Conservation (phyloP, 2,113 vertebrate genomes). For the Noctilio leporinus region DNA sequence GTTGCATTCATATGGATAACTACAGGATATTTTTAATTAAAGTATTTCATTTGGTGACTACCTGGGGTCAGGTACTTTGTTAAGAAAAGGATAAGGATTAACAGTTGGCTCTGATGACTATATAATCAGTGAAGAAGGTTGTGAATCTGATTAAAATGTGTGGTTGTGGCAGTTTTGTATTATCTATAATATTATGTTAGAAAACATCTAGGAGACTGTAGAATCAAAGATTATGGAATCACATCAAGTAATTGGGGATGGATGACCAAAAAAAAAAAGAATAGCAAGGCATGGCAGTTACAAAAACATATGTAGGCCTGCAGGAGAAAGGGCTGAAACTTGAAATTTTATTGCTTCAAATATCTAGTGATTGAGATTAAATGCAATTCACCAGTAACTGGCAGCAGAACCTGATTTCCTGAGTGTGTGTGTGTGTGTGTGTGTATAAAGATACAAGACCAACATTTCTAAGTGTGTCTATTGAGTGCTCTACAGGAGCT, state of each 20-base stretch:
- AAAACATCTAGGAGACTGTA: neutral
- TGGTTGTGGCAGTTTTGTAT: neutral
- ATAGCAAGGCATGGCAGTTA: neutral
- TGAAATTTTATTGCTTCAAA: neutral
- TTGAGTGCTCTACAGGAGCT: neutral
- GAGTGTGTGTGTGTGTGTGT: neutral
- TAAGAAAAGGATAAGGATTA: neutral
- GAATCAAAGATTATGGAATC: neutral
- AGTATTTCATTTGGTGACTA: neutral
- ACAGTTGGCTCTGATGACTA: neutral
- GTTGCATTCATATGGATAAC: neutral
- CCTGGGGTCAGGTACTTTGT: neutral
- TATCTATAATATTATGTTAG: neutral
- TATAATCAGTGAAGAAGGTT: neutral
- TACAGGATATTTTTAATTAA: neutral
- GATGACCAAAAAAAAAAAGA: neutral
- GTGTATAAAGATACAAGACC: neutral
- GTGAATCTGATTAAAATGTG: neutral
- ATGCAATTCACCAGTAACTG: neutral
- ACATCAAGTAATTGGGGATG: neutral
- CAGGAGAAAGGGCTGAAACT: neutral
- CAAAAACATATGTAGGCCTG: neutral
- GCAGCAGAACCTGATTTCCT: neutral
- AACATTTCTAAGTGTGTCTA: neutral
- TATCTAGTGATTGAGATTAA: neutral